phyloP scores from a whole-genome alignment of 2,888 invertebrate genomes.

The Eilema depressum region DNA sequence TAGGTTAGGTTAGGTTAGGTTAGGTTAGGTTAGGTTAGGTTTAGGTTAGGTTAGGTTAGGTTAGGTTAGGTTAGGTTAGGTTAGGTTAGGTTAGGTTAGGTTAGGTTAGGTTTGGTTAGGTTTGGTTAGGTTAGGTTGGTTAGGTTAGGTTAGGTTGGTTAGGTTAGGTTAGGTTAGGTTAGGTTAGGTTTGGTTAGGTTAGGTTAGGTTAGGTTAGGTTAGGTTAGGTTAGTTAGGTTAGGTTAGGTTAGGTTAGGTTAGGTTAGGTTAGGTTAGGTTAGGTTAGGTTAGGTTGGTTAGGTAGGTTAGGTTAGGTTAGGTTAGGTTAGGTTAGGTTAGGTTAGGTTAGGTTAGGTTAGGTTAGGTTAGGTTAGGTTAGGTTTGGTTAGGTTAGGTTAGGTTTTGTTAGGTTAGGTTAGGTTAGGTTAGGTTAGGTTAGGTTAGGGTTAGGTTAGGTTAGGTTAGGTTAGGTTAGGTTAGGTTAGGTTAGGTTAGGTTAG shows the following conservation, averaged over 20 bases:
- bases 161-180: conserved; percentile 12
- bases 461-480: conserved; percentile 13
- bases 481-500: conserved; percentile 11
- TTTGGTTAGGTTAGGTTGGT: conserved; percentile 23
- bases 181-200: conserved; percentile 19
- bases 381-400: conserved; percentile 26
- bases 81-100: conserved; percentile 10
- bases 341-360: conserved; percentile 31
- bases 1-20: conserved; percentile 23
- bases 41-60: conserved; percentile 8
- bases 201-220: conserved; percentile 20
- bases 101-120: conserved; percentile 8
- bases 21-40: neutral
- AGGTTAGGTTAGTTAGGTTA: conserved; percentile 16
- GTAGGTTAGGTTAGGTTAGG: conserved; percentile 29
- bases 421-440: conserved; percentile 9
- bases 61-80: conserved; percentile 7
- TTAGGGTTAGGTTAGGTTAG: conserved; percentile 8
- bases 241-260: conserved; percentile 19
- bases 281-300: conserved; percentile 29
- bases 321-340: conserved; percentile 28
- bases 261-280: conserved; percentile 28
- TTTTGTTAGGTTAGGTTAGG: conserved; percentile 17
- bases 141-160: conserved; percentile 21
- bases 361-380: conserved; percentile 30